Base-by-base conservation (phyloP, 2,797 vertebrate genomes). In the Pseudopleuronectes americanus region DNA sequence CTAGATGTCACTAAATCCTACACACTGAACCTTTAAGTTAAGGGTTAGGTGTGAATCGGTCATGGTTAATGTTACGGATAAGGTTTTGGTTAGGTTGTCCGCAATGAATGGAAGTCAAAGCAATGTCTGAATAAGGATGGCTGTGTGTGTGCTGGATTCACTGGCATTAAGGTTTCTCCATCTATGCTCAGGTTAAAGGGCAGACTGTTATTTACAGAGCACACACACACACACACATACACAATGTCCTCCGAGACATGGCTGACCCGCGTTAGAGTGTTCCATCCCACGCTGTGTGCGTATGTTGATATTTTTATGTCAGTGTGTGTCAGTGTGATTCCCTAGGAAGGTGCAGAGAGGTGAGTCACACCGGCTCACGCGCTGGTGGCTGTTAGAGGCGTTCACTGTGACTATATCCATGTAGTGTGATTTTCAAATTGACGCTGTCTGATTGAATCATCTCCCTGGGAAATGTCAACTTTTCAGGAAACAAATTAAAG, bases 341-440 rank as follows among this genome's bases (percentile, higher is more conserved):
- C 79, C 74, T 74, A 12, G 12, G 74, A 83, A 83, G 81, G 80
- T 88, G 84, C 79, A 64, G 80, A 77, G 76, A 88, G 80, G 86
- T 91, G 87, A 91, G 74, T 93, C 89, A 92, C 70, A 71, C 63
- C 55, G n/a, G 66, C 84, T 84, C 55, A 43, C 63, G 75, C 65
- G 78, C 82, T 74, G 73, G 63, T 73, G 83, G 81, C 84, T 72
- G 77, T 72, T 66, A 36, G 63, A 69, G 56, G 28, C 70, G 7
- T 22, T 82, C 57, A 45, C 64, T 72, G 71, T 74, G 49, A 69
- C 12, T 48, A 83, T 75, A 73, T 6, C 67, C 64, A 26, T 75
- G 77, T 82, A 80, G 86, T 85, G 87, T 71, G 78, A 86, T 77
- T 79, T 73, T 58, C 74, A 81, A 83, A 90, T 77, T 61, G 74